Base-by-base conservation (phyloP, 2,113 vertebrate species). In the Oryzias curvinotus region DNA sequence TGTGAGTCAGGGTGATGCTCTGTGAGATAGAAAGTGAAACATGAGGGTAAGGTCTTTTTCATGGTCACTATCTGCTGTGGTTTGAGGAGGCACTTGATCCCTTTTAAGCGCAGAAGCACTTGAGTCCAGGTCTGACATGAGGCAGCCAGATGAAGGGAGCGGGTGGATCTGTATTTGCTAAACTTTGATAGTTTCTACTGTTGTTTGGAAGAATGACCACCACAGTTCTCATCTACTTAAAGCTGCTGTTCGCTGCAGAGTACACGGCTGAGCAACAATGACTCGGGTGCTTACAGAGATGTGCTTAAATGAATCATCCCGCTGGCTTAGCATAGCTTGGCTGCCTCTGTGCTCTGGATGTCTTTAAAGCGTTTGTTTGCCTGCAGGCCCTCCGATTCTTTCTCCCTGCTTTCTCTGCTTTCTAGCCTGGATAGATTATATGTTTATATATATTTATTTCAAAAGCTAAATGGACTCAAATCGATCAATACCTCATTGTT, bases 401-500 rank as follows among this genome's bases (percentile, higher is more conserved):
- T 78, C 70, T 73, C 68, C 77, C 63, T 67, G 60, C 77, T 80
- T 81, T 86, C 76, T 82, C 60, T 84, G 79, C 86, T 85, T 87
- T 87, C 80, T 68, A 80, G 82, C 80, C 78, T n/a, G 48, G 72
- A 77, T 88, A 90, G 78, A 88, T 84, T 88, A 86, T 74, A 66
- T 50, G 19, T 81, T 77, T 83, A 71, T 88, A 73, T 73, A 62
- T 71, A 56, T 70, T 85, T 88, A 87, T 89, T 90, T 89, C 67
- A 87, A 85, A 89, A 87, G 83, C 81, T 80, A 91, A 90, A 91
- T 88, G 82, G 89, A 90, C 90, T 90, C 77, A 84, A 91, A 91
- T 91, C 80, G 85, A 92, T 92, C 91, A 87, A 85, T 91, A 85
- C 90, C 73, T 90, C 82, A 87, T 89, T 90, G 88, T 90, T 77